Evolutionary conservation across 2,888 invertebrate species (phyloP), one percentile per base, ranked within the genome.

Genomic region (Melanchra persicariae): DNA sequence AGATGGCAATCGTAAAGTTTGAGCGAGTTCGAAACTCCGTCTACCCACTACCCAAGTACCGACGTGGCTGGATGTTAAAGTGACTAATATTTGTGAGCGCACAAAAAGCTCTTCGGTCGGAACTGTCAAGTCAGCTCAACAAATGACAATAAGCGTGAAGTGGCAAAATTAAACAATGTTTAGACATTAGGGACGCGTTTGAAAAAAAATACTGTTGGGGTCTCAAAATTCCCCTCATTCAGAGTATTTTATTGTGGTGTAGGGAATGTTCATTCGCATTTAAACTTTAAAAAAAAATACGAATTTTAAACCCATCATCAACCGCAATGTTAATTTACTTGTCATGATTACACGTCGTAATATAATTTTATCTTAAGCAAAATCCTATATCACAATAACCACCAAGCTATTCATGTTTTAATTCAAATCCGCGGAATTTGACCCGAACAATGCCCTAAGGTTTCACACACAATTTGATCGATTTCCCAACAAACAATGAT

Each of bases 121-220:
- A 91, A 90, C 85, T 92, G 93, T 89, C 91, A 90, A 91, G 91
- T 92, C 92, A 93, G 89, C 87, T 82, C 82, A 84, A 92, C 89
- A 91, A 93, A 93, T 91, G 91, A 92, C 91, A 91, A 88, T 78
- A 87, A 90, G 88, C 91, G 89, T 92, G 93, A 93, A 93, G 88
- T 88, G 90, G 90, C 91, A 90, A 89, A 89, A 91, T 91, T 90
- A 89, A 90, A 91, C 89, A 91, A 91, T 88, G 85, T 83, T 76
- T 77, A 73, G 84, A 70, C 69, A 76, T 72, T 74, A 76, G 49
- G 62, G 84, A 77, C 83, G 82, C 82, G 47, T 67, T 74, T 58
- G n/a, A 63, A 81, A 83, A 89, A 89, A 87, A 85, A 81, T 66
- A 65, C 80, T 10, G 15, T 78, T 52, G 70, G 79, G 77, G 80